Percentiles rank a stretch among this genome's conserved stretches.
phyloP scores from a whole-genome alignment of 2,888 invertebrate species.

The Liodrosophila aerea region DNA sequence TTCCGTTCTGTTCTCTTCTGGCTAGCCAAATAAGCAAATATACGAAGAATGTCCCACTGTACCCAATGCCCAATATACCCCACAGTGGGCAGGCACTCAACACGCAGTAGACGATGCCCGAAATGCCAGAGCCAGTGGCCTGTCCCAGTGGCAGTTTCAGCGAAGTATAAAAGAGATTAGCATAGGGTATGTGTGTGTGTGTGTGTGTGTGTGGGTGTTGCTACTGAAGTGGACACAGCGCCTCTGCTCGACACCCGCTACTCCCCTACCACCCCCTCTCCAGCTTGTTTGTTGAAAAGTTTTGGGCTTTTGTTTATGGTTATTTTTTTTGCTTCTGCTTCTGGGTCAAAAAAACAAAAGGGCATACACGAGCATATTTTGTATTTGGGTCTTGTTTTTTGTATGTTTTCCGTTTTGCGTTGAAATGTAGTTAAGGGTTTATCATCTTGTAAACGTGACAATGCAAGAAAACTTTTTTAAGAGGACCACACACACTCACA shows the following conservation, averaged over 20 bases:
- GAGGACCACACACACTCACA: slow-evolving; percentile 35
- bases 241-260: slow-evolving; percentile 12
- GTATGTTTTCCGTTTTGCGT: slow-evolving; percentile 34
- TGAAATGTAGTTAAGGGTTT: slow-evolving; percentile 74
- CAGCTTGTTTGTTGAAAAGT: slow-evolving; percentile 53
- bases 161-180: slow-evolving; percentile 45
- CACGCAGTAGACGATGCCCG: slow-evolving; percentile 12
- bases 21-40: too few species aligned
- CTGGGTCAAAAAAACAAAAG: slow-evolving; percentile 45
- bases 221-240: slow-evolving; percentile 64
- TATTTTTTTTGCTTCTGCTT: slow-evolving; percentile 41
- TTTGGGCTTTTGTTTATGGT: slow-evolving; percentile 65
- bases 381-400: slow-evolving; percentile 39
- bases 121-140: slow-evolving; percentile 1
- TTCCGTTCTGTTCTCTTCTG: background rate
- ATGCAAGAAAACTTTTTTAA: slow-evolving; percentile 57
- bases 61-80: slow-evolving; percentile 16
- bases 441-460: slow-evolving; percentile 76
- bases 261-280: background rate
- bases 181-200: slow-evolving; percentile 23
- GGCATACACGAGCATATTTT: slow-evolving; percentile 21
- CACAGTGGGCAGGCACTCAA: slow-evolving; percentile 6
- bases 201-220: slow-evolving; percentile 29
- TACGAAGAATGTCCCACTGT: background rate
- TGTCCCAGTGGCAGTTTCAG: slow-evolving; percentile 31